These are phyloP conservation scores for Selenia dentaria DNA, from an alignment of 2,888 invertebrate species.

Conservation along the genomic window DNA sequence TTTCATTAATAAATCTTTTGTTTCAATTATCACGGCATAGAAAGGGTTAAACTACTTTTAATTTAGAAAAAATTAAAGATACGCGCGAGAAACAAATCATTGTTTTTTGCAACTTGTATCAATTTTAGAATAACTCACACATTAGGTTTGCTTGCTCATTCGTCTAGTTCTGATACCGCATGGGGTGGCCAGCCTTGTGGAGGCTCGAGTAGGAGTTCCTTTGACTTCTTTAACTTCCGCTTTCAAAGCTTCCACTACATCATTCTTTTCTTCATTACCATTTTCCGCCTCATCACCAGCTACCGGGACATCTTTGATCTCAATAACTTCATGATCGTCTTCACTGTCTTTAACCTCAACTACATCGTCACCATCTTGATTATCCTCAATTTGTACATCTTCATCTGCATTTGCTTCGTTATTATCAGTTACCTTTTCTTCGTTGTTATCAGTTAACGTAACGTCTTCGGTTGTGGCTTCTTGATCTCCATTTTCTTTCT, in stretches of 20 bases:
- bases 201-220: slow-evolving; percentile 51
- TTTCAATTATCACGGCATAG: no score
- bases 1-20: no score
- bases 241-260: slow-evolving; percentile 36
- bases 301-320: slow-evolving; percentile 15
- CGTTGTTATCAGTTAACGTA: no score
- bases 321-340: slow-evolving; percentile 13
- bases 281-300: slow-evolving; percentile 2
- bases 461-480: neutral
- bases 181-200: slow-evolving; percentile 53
- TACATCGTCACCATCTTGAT: neutral
- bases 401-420: no score
- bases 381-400: neutral
- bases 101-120: no score
- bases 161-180: slow-evolving; percentile 59
- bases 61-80: no score
- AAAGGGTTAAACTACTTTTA: no score
- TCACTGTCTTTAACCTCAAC: slow-evolving; percentile 19
- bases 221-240: slow-evolving; percentile 36
- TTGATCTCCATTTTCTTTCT: no score
- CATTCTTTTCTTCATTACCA: slow-evolving; percentile 15
- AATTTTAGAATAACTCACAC: no score
- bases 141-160: slow-evolving; percentile 51
- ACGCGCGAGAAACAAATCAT: no score
- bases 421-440: neutral